Base-by-base conservation (phyloP, 2,797 vertebrate species). In the Diplodus puntazzo region DNA sequence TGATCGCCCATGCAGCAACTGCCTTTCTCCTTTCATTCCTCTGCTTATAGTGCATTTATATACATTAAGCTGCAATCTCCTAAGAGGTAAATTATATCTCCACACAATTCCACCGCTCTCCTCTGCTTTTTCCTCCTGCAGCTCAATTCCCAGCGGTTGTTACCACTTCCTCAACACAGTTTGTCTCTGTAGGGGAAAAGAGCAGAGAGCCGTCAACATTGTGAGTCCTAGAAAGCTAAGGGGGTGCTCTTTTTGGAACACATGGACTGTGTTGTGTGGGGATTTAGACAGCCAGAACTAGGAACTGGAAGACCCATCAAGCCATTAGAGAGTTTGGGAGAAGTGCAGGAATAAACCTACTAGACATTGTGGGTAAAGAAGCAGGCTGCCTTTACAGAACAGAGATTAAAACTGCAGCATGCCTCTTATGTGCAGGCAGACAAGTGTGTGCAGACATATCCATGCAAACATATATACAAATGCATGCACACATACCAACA, bases 71-170 rank as follows among this genome's bases (percentile, higher is more conserved):
- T 83, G 82, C 88, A 89, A 81, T 91, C 79, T 89, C 84, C 87
- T 86, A 83, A 62, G 85, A 87, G 84, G 78, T 87, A 89, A 94
- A 94, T 93, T 92, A 89, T 90, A 92, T 94, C 90, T 94, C 80
- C 78, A 85, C 72, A 39, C 89, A 90, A 75, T 90, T 89, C 87
- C 84, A 87, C 89, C 85, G 81, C 81, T 88, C 75, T 84, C 67
- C 76, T 67, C 67, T 23, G 45, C 87, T 86, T 60, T 48, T 42
- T 86, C 57, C 81, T 86, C 66, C 69, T 78, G 85, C 84, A 80
- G 85, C 70, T 84, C 75, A 61, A 83, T 83, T 86, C 88, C 88
- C 89, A 83, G 49, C 1, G 57, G 81, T 85, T 80, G 78, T 85
- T 89, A 71, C 60, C 61, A 73, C 82, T 89, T 88, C 85, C n/a